These are phyloP conservation scores for Sinocyclocheilus maitianheensis DNA, from an alignment of 2,113 vertebrate genomes.

Conservation along the genomic window DNA sequence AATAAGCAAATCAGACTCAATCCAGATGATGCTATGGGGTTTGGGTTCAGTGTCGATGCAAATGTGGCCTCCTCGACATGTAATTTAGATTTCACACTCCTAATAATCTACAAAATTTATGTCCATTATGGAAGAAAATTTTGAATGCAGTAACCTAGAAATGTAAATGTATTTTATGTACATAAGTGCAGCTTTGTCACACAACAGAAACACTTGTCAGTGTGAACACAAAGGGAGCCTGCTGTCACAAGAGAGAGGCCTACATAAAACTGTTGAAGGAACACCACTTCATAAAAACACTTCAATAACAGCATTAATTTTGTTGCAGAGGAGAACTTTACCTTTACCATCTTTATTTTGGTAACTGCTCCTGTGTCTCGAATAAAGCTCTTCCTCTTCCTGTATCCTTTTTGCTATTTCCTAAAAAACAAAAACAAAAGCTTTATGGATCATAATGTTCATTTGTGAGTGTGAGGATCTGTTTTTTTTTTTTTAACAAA, in stretches of 20 bases:
- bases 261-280: not conserved
- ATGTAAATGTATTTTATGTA: not conserved
- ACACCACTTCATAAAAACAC: not conserved
- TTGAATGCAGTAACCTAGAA: not conserved
- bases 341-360: conserved; percentile 62
- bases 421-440: conserved; percentile 59
- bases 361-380: conserved; percentile 58
- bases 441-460: not conserved
- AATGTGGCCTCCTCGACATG: not conserved
- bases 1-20: not conserved
- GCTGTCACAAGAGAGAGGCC: not conserved
- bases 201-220: not conserved
- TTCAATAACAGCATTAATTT: not conserved
- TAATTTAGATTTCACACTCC: not conserved
- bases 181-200: not conserved
- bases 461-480: not conserved
- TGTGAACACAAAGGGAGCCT: not conserved
- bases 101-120: not conserved
- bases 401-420: conserved; percentile 79
- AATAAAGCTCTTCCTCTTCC: conserved; percentile 73
- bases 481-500: not conserved
- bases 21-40: not conserved
- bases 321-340: conserved; percentile 46
- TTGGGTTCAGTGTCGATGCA: not conserved
- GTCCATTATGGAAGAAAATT: not conserved